Evolutionary conservation across 2,888 invertebrate genomes (phyloP).

Genomic region (Ophonus ardosiacus): DNA sequence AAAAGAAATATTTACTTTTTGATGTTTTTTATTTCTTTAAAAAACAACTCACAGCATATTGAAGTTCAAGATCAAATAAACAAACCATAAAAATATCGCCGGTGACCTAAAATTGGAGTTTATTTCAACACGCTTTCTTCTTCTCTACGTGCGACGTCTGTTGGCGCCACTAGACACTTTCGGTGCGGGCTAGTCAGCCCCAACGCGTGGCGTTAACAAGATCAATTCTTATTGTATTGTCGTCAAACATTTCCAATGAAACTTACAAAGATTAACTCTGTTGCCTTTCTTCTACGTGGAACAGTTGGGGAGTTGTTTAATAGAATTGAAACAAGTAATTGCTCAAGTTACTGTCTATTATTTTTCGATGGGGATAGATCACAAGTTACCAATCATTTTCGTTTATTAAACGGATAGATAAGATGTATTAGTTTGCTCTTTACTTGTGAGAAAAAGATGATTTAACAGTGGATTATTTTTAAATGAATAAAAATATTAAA

Average conservation of each 20-base stretch:
- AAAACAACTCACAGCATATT: conserved; percentile 13
- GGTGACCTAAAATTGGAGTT: conserved; percentile 11
- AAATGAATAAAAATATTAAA: too few relatives aligned
- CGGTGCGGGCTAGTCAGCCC: background rate
- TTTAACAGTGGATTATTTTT: too few relatives aligned
- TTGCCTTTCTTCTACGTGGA: background rate
- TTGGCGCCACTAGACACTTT: background rate
- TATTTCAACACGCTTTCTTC: background rate
- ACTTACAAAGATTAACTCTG: background rate
- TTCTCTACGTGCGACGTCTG: background rate
- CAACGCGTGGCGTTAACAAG: background rate
- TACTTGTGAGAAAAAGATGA: too few relatives aligned
- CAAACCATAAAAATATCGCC: conserved; percentile 35
- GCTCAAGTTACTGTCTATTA: background rate
- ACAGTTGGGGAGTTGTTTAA: background rate
- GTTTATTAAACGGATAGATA: too few relatives aligned
- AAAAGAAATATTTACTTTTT: conserved; percentile 27
- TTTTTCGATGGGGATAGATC: background rate
- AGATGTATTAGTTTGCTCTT: too few relatives aligned
- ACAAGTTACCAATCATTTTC: background rate
- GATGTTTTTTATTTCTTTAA: conserved; percentile 11
- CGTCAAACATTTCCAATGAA: background rate
- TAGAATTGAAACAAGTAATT: background rate
- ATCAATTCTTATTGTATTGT: conserved; percentile 10
- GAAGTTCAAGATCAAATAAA: conserved; percentile 25